Evolutionary conservation across 2,888 invertebrate species (phyloP).

Genomic region (Argyresthia albistria): DNA sequence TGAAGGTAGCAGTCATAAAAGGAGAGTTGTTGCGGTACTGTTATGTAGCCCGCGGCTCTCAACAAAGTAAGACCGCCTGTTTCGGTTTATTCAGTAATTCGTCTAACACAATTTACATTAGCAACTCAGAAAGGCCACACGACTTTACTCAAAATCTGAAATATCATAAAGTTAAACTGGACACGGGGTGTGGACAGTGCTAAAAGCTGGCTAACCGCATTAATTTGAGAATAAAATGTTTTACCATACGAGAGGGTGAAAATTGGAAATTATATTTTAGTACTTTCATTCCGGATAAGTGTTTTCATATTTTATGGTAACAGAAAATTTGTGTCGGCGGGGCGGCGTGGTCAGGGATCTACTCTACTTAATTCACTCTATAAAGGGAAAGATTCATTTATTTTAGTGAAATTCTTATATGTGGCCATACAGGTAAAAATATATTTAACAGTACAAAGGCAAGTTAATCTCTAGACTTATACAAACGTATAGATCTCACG

Average conservation of each 20-base stretch:
- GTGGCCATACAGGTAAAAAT: no score
- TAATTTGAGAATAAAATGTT: constrained; percentile 12
- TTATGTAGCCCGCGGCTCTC: constrained; percentile 32
- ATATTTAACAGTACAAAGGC: no score
- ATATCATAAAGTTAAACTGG: constrained; percentile 25
- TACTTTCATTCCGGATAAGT: no score
- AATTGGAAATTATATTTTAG: no score
- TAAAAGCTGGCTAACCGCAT: constrained; percentile 20
- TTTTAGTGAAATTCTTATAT: no score
- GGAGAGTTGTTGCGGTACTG: constrained; percentile 23
- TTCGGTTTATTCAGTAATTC: constrained; percentile 46
- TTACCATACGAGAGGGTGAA: neutral
- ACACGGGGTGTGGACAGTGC: constrained; percentile 11
- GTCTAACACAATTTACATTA: constrained; percentile 49
- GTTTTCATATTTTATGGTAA: no score
- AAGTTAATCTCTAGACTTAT: no score
- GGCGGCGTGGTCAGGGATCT: no score
- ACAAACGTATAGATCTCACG: no score
- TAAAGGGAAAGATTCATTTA: no score
- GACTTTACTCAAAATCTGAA: constrained; percentile 22
- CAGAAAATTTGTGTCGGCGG: no score
- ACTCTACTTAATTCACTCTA: no score
- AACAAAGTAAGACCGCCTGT: constrained; percentile 44
- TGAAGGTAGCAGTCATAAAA: constrained; percentile 33
- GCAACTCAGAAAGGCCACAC: constrained; percentile 30